phyloP scores from a whole-genome alignment of 1,140 invertebrate genomes.

The Danaus melanippus region DNA sequence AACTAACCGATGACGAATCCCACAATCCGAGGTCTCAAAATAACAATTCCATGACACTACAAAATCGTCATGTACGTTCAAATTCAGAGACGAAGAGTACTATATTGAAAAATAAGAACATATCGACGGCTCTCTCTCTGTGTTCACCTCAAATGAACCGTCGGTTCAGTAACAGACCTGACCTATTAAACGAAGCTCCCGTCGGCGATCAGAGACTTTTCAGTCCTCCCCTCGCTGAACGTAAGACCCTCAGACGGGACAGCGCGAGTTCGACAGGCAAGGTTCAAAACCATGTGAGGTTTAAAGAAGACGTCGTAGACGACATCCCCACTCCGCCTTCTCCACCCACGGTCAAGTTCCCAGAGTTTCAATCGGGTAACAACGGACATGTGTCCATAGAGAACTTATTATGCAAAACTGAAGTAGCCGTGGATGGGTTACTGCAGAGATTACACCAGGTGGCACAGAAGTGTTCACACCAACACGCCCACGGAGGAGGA shows the following conservation, averaged over 20 bases:
- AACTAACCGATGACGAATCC: slow-evolving; percentile 44
- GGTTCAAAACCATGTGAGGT: slow-evolving; percentile 63
- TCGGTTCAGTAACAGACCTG: slow-evolving; percentile 58
- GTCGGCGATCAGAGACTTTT: slow-evolving; percentile 43
- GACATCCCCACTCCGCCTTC: slow-evolving; percentile 66
- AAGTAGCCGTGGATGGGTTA: slow-evolving; percentile 77
- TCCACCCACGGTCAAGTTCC: slow-evolving; percentile 62
- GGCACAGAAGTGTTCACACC: slow-evolving; percentile 77
- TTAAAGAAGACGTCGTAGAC: slow-evolving; percentile 63
- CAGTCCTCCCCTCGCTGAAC: slow-evolving; percentile 41
- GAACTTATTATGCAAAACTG: slow-evolving; percentile 76
- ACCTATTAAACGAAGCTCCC: slow-evolving; percentile 53
- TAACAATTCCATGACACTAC: slow-evolving; percentile 64
- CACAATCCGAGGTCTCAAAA: slow-evolving; percentile 55
- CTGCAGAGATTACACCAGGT: slow-evolving; percentile 78
- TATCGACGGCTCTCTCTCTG: slow-evolving; percentile 63
- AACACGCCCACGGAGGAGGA: slow-evolving; percentile 79
- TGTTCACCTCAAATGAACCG: slow-evolving; percentile 72
- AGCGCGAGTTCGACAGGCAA: slow-evolving; percentile 49
- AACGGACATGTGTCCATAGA: slow-evolving; percentile 75
- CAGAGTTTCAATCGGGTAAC: slow-evolving; percentile 58
- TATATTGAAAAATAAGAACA: slow-evolving; percentile 64
- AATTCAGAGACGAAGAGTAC: slow-evolving; percentile 68
- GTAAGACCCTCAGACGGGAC: slow-evolving; percentile 47
- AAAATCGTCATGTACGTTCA: slow-evolving; percentile 60